Evolutionary conservation across 2,113 vertebrate genomes (phyloP).

Genomic region (Apteryx mantelli): DNA sequence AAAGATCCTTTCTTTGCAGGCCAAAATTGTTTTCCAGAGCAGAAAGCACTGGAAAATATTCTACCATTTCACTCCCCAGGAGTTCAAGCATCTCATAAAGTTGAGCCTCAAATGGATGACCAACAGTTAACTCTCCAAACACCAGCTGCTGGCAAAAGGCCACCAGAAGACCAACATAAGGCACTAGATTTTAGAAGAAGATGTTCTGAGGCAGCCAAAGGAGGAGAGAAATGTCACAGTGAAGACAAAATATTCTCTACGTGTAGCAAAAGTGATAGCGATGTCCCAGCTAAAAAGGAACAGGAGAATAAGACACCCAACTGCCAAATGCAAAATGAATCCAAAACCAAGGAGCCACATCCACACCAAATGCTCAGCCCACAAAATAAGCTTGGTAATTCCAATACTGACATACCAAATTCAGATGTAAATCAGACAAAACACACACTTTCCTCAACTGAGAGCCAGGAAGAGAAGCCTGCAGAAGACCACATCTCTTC

Average conservation of each 20-base stretch:
- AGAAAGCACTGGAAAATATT: neutral
- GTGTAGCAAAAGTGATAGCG: neutral
- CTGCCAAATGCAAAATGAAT: neutral
- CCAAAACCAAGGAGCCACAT: neutral
- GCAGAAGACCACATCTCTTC: neutral
- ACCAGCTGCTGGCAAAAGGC: neutral
- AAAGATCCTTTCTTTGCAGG: slow-evolving; percentile 5
- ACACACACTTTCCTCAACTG: neutral
- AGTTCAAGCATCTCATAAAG: neutral
- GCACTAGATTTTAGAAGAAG: neutral
- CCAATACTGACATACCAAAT: neutral
- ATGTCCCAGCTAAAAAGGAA: neutral
- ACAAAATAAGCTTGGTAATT: neutral
- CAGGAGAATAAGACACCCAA: neutral
- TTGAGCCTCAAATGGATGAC: neutral
- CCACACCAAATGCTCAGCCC: neutral
- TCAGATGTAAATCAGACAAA: neutral
- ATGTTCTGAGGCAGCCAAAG: neutral
- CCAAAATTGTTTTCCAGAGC: slow-evolving; percentile 31
- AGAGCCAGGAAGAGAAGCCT: neutral
- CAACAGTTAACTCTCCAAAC: neutral
- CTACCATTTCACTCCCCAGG: neutral
- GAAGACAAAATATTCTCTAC: neutral
- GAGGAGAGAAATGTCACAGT: neutral
- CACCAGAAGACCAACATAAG: neutral